Percentiles rank a stretch among this genome's conserved stretches.
Evolutionary conservation across 2,888 invertebrate genomes (phyloP).

Genomic region (Parnassius mnemosyne): DNA sequence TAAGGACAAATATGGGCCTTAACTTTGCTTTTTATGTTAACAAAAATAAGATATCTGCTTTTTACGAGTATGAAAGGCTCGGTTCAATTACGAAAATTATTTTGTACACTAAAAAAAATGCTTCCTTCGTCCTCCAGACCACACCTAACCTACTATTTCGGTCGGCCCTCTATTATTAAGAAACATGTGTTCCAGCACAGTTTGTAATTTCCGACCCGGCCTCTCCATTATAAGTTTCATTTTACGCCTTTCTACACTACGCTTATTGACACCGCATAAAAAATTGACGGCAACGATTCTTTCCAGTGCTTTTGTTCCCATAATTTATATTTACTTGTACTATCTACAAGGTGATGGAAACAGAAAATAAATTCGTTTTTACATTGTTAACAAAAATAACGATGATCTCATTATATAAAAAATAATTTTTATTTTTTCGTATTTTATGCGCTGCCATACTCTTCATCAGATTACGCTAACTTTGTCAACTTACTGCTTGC

Average conservation of each 20-base stretch:
- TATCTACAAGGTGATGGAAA: neutral
- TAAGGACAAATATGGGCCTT: too few relatives aligned
- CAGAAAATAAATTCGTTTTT: too few relatives aligned
- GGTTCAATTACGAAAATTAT: neutral
- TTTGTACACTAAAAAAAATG: conserved; percentile 22
- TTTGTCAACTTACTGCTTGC: too few relatives aligned
- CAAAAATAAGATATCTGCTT: too few relatives aligned
- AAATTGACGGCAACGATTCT: conserved; percentile 20
- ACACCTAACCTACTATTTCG: conserved; percentile 33
- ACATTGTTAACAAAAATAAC: too few relatives aligned
- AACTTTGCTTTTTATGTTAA: too few relatives aligned
- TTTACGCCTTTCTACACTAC: conserved; percentile 40
- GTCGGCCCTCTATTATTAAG: conserved; percentile 40
- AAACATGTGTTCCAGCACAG: conserved; percentile 41
- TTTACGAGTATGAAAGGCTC: too few relatives aligned
- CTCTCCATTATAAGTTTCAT: conserved; percentile 44
- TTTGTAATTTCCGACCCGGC: conserved; percentile 49
- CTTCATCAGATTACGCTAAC: too few relatives aligned
- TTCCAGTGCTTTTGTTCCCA: conserved; percentile 23
- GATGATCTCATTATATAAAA: too few relatives aligned
- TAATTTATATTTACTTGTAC: conserved; percentile 14
- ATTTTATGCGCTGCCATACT: too few relatives aligned
- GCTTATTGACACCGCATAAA: conserved; percentile 27
- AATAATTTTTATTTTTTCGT: too few relatives aligned
- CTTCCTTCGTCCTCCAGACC: conserved; percentile 32